These are phyloP conservation scores for Salvelinus namaycush DNA, from an alignment of 2,113 vertebrate species.

Conservation along the genomic window DNA sequence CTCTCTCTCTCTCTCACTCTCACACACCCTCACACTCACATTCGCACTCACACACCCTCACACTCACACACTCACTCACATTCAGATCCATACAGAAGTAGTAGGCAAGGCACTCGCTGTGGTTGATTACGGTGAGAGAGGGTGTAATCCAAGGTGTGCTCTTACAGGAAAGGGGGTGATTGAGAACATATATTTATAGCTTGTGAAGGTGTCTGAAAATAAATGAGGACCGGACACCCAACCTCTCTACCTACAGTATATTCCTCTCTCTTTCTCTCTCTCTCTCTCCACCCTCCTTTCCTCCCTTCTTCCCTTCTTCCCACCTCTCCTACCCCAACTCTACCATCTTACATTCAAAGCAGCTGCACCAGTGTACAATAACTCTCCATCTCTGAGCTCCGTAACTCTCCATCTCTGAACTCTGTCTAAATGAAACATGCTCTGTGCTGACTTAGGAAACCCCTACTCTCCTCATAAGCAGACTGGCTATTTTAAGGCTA, in stretches of 20 bases:
- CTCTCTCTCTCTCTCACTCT: background rate
- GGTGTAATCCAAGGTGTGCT: constrained; percentile 41
- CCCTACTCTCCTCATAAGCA: constrained; percentile 3
- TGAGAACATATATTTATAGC: constrained; percentile 52
- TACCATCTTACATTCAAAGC: background rate
- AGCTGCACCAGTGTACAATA: background rate
- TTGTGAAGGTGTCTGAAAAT: constrained; percentile 52
- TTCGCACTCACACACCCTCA: background rate
- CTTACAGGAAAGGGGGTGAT: constrained; percentile 54
- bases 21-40: background rate
- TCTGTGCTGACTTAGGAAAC: constrained; percentile 30
- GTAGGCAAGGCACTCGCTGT: constrained; percentile 33
- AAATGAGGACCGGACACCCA: constrained; percentile 32
- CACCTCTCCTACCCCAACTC: too few species aligned
- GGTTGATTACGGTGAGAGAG: constrained; percentile 52
- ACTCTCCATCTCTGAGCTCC: too few species aligned
- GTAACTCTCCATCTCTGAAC: background rate
- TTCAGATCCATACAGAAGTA: constrained; percentile 36
- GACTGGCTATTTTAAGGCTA: background rate
- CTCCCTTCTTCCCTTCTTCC: too few species aligned
- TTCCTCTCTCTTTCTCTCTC: background rate
- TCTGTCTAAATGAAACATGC: constrained; percentile 12
- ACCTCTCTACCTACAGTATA: background rate
- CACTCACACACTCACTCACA: constrained; percentile 53
- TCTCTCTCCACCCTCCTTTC: background rate